Evolutionary conservation across 2,888 invertebrate species (phyloP).

Genomic region (Cabera pusaria): DNA sequence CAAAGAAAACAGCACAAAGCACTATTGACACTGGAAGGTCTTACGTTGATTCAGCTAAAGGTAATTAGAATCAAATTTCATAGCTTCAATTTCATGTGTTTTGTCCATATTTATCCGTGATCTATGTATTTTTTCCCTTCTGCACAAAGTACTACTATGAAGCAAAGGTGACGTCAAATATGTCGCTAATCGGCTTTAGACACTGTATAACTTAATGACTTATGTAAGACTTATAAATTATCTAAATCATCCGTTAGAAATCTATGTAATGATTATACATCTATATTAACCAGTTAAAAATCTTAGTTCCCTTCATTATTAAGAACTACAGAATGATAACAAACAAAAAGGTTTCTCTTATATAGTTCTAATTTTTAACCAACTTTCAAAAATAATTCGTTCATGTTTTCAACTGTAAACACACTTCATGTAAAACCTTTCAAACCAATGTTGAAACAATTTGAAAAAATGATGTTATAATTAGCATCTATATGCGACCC

Average conservation of each 20-base stretch:
- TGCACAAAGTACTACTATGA: conserved; percentile 43
- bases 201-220: too few species aligned
- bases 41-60: conserved; percentile 63
- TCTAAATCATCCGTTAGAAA: too few species aligned
- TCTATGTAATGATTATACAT: too few species aligned
- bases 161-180: conserved; percentile 53
- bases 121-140: conserved; percentile 45
- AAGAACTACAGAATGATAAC: too few species aligned
- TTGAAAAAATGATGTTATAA: conserved; percentile 19
- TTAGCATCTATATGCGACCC: conserved; percentile 21
- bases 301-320: too few species aligned
- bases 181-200: conserved; percentile 49
- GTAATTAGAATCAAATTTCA: conserved; percentile 38
- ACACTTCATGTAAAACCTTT: not conserved
- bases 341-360: too few species aligned
- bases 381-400: too few species aligned
- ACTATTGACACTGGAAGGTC: conserved; percentile 60
- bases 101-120: conserved; percentile 17
- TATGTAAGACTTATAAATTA: too few species aligned
- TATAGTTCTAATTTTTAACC: too few species aligned
- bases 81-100: conserved; percentile 11
- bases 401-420: conserved; percentile 6
- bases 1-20: conserved; percentile 69
- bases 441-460: conserved; percentile 9
- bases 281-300: too few species aligned